phyloP scores from a whole-genome alignment of 2,888 invertebrate species.

The Drosophila eohydei region DNA sequence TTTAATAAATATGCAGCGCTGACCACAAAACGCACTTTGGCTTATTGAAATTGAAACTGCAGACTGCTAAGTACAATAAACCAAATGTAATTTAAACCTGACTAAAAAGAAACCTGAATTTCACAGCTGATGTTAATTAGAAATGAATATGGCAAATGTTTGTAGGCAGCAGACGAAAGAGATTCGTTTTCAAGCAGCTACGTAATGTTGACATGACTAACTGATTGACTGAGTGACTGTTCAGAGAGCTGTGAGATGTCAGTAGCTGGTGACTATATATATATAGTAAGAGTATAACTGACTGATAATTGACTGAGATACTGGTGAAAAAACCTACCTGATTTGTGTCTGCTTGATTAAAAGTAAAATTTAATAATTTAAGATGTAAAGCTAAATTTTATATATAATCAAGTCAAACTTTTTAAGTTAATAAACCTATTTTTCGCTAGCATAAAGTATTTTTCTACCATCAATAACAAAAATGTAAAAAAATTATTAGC shows the following conservation, averaged over 20 bases:
- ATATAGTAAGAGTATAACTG: background rate
- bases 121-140: background rate
- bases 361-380: too few species aligned
- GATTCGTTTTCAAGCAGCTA: background rate
- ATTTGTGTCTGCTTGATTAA: too few species aligned
- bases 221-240: background rate
- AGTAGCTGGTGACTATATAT: background rate
- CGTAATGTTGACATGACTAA: background rate
- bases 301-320: background rate
- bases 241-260: background rate
- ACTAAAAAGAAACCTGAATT: conserved; percentile 1
- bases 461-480: background rate
- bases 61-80: conserved; percentile 20
- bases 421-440: background rate
- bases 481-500: background rate
- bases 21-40: conserved; percentile 73
- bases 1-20: conserved; percentile 62
- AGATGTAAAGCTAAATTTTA: background rate
- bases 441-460: background rate
- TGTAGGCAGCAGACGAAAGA: background rate
- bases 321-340: background rate
- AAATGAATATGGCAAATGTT: background rate
- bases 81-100: conserved; percentile 38
- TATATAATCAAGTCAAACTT: background rate
- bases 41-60: conserved; percentile 66